phyloP scores from a whole-genome alignment of 2,888 invertebrate species.

The Nyleta sp. region DNA sequence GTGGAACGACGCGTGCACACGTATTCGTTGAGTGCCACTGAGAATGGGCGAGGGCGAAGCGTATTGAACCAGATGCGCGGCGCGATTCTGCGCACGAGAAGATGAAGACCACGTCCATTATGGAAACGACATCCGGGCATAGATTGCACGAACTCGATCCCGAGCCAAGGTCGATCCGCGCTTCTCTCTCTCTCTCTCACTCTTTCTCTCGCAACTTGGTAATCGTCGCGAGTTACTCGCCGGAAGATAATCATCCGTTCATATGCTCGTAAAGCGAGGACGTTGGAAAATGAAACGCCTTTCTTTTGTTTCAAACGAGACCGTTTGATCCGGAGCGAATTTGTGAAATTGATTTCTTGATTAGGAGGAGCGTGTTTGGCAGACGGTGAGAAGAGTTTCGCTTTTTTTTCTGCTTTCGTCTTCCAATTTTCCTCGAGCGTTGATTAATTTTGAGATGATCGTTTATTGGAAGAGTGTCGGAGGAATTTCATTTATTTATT shows the following conservation, averaged over 20 bases:
- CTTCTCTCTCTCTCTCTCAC: conserved; percentile 38
- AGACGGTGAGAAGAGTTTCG: neutral
- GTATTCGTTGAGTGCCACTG: conserved; percentile 58
- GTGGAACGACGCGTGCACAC: conserved; percentile 64
- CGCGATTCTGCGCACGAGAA: conserved; percentile 62
- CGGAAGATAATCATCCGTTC: conserved; percentile 51
- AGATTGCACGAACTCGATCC: conserved; percentile 59
- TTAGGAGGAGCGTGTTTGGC: conserved; percentile 22
- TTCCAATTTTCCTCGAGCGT: neutral
- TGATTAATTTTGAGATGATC: neutral
- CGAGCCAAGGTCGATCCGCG: conserved; percentile 68
- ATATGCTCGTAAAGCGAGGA: conserved; percentile 47
- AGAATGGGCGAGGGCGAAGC: conserved; percentile 62
- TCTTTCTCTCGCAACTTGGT: too few species aligned
- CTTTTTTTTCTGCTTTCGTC: neutral
- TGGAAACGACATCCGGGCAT: conserved; percentile 59
- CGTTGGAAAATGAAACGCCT: conserved; percentile 41
- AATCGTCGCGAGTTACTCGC: too few species aligned
- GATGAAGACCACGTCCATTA: conserved; percentile 66
- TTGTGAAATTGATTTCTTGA: conserved; percentile 55
- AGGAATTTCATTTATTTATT: too few species aligned
- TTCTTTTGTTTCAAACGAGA: conserved; percentile 32
- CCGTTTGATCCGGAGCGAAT: conserved; percentile 22
- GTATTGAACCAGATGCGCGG: conserved; percentile 71
- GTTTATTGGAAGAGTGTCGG: too few species aligned